Evolutionary conservation across 2,113 vertebrate genomes (phyloP), one percentile per base, ranked within the genome.

Genomic region (Corythoichthys intestinalis): DNA sequence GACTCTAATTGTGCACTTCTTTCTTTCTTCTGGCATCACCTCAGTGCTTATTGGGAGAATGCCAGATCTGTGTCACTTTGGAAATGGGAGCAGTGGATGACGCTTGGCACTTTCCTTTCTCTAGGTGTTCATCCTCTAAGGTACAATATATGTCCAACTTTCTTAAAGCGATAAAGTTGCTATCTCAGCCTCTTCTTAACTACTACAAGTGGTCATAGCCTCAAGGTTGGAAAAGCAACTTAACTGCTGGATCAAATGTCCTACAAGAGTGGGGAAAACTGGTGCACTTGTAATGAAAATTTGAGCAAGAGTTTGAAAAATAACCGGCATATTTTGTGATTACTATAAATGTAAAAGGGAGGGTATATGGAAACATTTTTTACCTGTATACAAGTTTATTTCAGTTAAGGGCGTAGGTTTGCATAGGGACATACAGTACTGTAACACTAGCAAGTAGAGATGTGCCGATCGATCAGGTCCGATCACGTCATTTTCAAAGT

Each of bases 1-100:
- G 70, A 52, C 62, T 75, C 78, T 87, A 88, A 88, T 86, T 86
- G 81, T 86, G 73, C 69, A 28, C 72, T 72, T 85, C 75, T 72
- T 80, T 61, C 73, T 81, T 78, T 72, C 10, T 69, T 84, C 73
- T 83, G 83, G 84, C 80, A 74, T 76, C 49, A 64, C 80, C 73
- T 72, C 48, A 44, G 73, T 77, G 78, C 75, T 72, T 67, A 85
- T 81, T 80, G 79, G 76, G 72, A 80, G 72, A 78, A 83, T 46
- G 72, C 46, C 57, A 1, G 59, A 68, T 82, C 71, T 57, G 57
- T 47, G 72, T 79, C 81, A 74, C 77, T 28, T 57, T 63, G 73
- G 77, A 83, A 81, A 78, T 2, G 53, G 54, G 53, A 74, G 75
- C 11, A 34, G 63, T 75, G 71, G 71, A 72, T 59, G 52, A 46